Evolutionary conservation across 2,113 vertebrate species (phyloP), one percentile per base, ranked within the genome.

Genomic region (Saguinus midas): DNA sequence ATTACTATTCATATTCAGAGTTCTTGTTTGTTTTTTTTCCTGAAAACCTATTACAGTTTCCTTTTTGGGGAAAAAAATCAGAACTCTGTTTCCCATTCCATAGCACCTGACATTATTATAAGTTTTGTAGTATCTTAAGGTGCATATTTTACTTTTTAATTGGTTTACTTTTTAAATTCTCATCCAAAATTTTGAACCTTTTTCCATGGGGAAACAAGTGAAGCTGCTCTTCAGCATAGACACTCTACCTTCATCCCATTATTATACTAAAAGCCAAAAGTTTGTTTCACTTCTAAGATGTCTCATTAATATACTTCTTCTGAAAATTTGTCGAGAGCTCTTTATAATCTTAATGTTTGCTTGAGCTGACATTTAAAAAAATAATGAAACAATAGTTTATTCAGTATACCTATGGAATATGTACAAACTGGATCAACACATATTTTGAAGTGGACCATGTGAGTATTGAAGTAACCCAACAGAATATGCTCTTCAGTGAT

Each of bases 101-200:
- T 96, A 58, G 95, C 79, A 96, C 97, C 96, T 93, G 76, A 81
- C 52, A 52, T 96, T 88, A 87, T 96, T 97, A 73, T 84, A 97
- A 96, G 96, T 97, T 98, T 98, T 96, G 82, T 66, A 89, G 45
- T 96, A 55, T 97, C 43, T 96, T 80, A 48, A 97, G 98, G 48
- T 98, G 79, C 98, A 97, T 75, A 96, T 98, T 98, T 98, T 95
- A 55, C 97, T 96, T 70, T 97, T 96, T 97, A 96, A 97, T 90
- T 96, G 90, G 61, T 29, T 98, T 98, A 92, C 70, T 97, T 80
- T 95, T 97, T 98, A 87, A 87, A 96, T 98, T 97, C 95, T 97
- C 94, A 50, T 97, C 1, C 70, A 95, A 96, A 91, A 37, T 55
- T 73, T 66, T 93, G 86, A 12, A 96, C 95, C 97, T 97, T 95